These are phyloP conservation scores for Scaptomyza polygonia DNA, from an alignment of 2,888 invertebrate species.

Conservation along the genomic window DNA sequence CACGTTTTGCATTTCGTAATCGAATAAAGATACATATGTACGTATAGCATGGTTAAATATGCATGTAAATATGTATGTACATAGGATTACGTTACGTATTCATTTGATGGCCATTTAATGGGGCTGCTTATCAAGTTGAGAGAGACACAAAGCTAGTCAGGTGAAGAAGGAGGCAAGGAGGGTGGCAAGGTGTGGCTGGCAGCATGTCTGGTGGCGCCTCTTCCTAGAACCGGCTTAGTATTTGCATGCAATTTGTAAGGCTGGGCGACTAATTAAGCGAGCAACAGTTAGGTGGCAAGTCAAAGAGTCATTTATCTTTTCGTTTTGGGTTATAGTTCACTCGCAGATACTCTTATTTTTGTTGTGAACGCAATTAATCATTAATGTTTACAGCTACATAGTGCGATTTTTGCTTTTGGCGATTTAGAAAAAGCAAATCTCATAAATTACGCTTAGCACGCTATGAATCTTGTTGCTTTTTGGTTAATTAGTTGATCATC, in stretches of 20 bases:
- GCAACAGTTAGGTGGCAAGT: background rate
- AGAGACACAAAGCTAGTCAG: conserved; percentile 55
- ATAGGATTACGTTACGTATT: conserved; percentile 23
- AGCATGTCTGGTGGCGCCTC: background rate
- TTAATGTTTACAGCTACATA: conserved; percentile 69
- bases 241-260: conserved; percentile 62
- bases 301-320: conserved; percentile 62
- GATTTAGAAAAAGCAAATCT: conserved; percentile 62
- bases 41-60: background rate
- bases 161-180: background rate
- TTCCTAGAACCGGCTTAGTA: conserved; percentile 41
- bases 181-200: conserved; percentile 3
- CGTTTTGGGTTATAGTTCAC: conserved; percentile 2
- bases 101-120: conserved; percentile 57
- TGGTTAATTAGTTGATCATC: conserved; percentile 3
- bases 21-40: conserved; percentile 33
- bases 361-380: conserved; percentile 69
- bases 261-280: conserved; percentile 68
- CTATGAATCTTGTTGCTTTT: conserved; percentile 42
- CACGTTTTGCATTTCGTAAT: conserved; percentile 73
- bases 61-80: conserved; percentile 3
- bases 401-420: conserved; percentile 16
- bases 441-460: conserved; percentile 60
- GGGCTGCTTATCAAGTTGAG: conserved; percentile 71
- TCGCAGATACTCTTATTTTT: conserved; percentile 21